These are phyloP conservation scores for Argyrosomus japonicus DNA, from an alignment of 2,113 vertebrate species.

Conservation along the genomic window DNA sequence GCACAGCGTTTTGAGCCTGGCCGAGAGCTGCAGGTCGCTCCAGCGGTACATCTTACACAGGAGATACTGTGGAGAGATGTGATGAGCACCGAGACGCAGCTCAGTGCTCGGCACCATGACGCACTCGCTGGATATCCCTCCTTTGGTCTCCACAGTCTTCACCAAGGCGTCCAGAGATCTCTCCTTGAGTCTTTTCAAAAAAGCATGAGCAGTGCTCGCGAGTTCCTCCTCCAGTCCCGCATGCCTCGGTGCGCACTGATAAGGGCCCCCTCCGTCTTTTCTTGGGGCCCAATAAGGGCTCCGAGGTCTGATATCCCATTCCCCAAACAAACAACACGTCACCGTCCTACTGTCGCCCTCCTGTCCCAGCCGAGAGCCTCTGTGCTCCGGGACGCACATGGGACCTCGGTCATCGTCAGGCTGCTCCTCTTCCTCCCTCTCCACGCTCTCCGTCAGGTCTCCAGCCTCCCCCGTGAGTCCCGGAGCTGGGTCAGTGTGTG, in stretches of 20 bases:
- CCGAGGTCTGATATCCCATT: slow-evolving; percentile 81
- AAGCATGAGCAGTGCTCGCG: slow-evolving; percentile 87
- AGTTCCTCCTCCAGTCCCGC: slow-evolving; percentile 83
- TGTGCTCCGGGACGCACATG: slow-evolving; percentile 77
- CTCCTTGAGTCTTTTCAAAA: slow-evolving; percentile 94
- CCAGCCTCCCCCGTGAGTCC: slow-evolving; percentile 65
- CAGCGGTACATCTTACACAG: slow-evolving; percentile 93
- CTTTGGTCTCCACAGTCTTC: slow-evolving; percentile 93
- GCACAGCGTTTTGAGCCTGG: slow-evolving; percentile 90
- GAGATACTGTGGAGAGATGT: slow-evolving; percentile 88
- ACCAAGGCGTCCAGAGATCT: slow-evolving; percentile 89
- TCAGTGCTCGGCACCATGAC: slow-evolving; percentile 89
- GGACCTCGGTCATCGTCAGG: slow-evolving; percentile 73
- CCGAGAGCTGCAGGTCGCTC: slow-evolving; percentile 92
- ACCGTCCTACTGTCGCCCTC: slow-evolving; percentile 86
- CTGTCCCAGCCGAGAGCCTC: slow-evolving; percentile 74
- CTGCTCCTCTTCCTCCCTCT: slow-evolving; percentile 73
- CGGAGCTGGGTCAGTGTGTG: slow-evolving; percentile 60
- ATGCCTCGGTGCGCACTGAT: slow-evolving; percentile 62
- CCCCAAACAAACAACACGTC: slow-evolving; percentile 91
- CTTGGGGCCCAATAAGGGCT: slow-evolving; percentile 65
- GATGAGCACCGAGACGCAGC: slow-evolving; percentile 85
- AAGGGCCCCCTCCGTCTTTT: slow-evolving; percentile 72
- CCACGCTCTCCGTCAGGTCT: slow-evolving; percentile 76
- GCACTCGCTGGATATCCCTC: slow-evolving; percentile 89